Conservation (phyloP, 1,140 invertebrate genomes). For the Microplitis demolitor region DNA sequence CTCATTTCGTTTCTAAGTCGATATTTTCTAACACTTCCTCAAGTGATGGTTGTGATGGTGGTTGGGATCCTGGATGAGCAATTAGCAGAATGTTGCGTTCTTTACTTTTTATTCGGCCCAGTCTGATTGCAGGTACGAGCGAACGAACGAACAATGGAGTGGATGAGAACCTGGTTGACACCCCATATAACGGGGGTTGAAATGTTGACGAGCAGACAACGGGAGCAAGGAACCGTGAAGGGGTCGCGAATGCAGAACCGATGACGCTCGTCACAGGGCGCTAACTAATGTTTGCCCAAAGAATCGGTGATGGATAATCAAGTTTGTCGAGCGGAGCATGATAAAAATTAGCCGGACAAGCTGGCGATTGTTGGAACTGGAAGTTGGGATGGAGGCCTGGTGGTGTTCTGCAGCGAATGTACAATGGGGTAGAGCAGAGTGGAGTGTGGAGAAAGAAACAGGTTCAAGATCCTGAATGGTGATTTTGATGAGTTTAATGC, state of each 20-base stretch:
- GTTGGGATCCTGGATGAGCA: too few species aligned
- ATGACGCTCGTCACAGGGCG: constrained; percentile 29
- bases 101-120: neutral
- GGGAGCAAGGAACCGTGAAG: constrained; percentile 57
- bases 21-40: too few species aligned
- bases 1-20: constrained; percentile 50
- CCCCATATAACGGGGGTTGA: constrained; percentile 40
- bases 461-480: neutral
- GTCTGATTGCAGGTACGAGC: neutral
- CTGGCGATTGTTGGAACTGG: too few species aligned
- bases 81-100: too few species aligned
- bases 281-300: constrained; percentile 63
- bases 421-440: too few species aligned
- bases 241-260: constrained; percentile 51
- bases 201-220: constrained; percentile 59
- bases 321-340: constrained; percentile 38
- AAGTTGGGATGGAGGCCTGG: too few species aligned
- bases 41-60: too few species aligned
- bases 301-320: constrained; percentile 57
- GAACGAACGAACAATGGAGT: neutral
- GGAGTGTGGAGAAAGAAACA: too few species aligned
- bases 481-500: neutral
- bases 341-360: neutral
- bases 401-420: too few species aligned
- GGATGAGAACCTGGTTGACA: constrained; percentile 56